phyloP scores from a whole-genome alignment of 2,888 invertebrate genomes.

The Limnephilus auricula region DNA sequence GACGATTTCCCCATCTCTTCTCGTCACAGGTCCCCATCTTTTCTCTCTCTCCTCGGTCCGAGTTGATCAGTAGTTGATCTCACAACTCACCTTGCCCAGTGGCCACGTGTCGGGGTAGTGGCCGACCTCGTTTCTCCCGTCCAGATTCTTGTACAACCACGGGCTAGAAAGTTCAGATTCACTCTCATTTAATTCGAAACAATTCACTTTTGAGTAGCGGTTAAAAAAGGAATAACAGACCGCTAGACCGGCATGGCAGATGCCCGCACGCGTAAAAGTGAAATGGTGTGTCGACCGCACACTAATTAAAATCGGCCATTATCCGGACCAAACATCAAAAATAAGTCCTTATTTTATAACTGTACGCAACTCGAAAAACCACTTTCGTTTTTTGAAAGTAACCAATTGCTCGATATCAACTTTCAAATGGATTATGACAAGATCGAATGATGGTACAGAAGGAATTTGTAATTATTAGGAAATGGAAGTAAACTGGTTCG shows the following conservation, averaged over 20 bases:
- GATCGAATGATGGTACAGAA: conserved; percentile 52
- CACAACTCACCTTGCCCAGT: conserved; percentile 3
- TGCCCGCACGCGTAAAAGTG: conserved; percentile 29
- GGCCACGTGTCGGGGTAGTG: conserved; percentile 49
- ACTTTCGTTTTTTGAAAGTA: conserved; percentile 65
- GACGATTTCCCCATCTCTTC: neutral
- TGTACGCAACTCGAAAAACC: conserved; percentile 51
- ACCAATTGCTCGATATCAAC: conserved; percentile 61
- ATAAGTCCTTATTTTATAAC: conserved; percentile 56
- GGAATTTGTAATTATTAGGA: conserved; percentile 53
- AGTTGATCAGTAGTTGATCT: neutral
- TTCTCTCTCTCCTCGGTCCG: neutral
- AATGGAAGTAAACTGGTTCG: conserved; percentile 27
- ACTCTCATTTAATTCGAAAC: conserved; percentile 39
- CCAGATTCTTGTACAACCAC: conserved; percentile 42
- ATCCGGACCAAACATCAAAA: conserved; percentile 47
- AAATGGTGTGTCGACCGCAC: conserved; percentile 37
- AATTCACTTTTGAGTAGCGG: conserved; percentile 19
- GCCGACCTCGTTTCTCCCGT: conserved; percentile 45
- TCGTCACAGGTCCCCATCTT: no score
- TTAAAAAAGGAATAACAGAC: conserved; percentile 37
- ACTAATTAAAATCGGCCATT: conserved; percentile 48
- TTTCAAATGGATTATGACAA: conserved; percentile 60
- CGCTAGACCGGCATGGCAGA: conserved; percentile 10
- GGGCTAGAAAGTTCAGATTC: conserved; percentile 56